Conservation (phyloP, 2,797 vertebrate species). For the Taeniopygia guttata region DNA sequence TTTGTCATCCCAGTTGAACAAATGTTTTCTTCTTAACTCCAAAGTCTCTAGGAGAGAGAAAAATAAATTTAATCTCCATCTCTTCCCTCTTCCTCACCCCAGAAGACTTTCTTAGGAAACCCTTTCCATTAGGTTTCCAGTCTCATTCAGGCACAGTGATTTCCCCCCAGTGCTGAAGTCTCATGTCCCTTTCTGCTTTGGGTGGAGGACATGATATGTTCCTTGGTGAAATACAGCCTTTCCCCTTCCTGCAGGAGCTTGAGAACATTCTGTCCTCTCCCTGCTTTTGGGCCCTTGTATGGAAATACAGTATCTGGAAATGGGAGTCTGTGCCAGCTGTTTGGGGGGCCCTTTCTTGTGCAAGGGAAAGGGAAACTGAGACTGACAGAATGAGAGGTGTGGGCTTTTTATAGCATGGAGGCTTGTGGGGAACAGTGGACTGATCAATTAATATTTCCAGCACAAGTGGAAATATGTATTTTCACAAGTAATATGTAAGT, state of each 20-base stretch:
- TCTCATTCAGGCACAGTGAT: not conserved
- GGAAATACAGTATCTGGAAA: not conserved
- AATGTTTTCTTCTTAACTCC: not conserved
- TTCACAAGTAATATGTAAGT: not conserved
- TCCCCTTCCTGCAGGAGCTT: not conserved
- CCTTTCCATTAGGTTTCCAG: not conserved
- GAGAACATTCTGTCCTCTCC: not conserved
- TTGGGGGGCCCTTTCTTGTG: not conserved
- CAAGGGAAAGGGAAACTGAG: not conserved
- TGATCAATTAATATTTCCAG: not conserved
- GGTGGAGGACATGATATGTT: not conserved
- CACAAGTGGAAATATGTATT: not conserved
- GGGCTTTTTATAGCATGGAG: not conserved
- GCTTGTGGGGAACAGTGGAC: not conserved
- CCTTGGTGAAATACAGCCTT: not conserved
- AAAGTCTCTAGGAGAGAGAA: not conserved
- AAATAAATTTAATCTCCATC: not conserved
- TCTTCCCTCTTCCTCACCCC: not conserved
- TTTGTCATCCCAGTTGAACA: not conserved
- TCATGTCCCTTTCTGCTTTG: not conserved
- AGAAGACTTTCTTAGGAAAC: not conserved
- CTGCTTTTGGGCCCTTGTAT: not conserved
- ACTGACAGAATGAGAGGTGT: not conserved
- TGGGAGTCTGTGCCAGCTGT: not conserved
- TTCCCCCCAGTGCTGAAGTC: not conserved